A percentile compares a stretch with the other conserved stretches of the same genome.
These are phyloP conservation scores for Nasonia longicornis DNA, from an alignment of 1,140 invertebrate genomes.

Conservation along the genomic window DNA sequence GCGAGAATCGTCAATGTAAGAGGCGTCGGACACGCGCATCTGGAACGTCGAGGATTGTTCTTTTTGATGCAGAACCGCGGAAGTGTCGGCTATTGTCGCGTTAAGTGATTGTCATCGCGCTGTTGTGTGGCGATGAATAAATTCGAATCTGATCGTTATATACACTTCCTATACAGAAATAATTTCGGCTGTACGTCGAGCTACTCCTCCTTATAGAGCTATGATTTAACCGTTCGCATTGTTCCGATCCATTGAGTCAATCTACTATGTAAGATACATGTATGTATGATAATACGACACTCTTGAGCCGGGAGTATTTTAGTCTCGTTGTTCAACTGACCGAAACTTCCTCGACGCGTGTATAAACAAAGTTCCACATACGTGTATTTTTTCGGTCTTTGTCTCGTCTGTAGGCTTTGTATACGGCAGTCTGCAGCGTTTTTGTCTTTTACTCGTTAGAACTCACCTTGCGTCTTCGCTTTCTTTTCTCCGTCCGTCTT, in stretches of 20 bases:
- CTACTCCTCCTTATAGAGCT: not conserved
- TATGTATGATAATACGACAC: not conserved
- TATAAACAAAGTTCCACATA: not conserved
- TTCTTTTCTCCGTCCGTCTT: conserved; percentile 20
- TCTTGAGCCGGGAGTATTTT: not conserved
- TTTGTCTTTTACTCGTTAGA: conserved; percentile 40
- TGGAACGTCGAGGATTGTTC: no score
- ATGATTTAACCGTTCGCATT: not conserved
- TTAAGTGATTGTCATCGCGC: not conserved
- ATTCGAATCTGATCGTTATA: not conserved
- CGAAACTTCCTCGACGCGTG: not conserved
- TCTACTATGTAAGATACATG: not conserved
- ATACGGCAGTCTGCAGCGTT: not conserved
- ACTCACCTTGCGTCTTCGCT: conserved; percentile 38
- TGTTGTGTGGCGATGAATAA: not conserved
- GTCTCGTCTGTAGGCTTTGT: not conserved
- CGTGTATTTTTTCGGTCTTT: not conserved
- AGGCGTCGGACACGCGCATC: no score
- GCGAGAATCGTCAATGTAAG: not conserved
- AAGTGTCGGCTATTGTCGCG: not conserved
- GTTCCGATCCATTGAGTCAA: not conserved
- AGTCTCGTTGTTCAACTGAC: not conserved
- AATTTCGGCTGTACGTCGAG: not conserved
- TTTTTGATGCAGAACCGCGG: no score
- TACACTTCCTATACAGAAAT: not conserved